phyloP scores from a whole-genome alignment of 2,113 vertebrate species.

The Genyomyrus donnyi region DNA sequence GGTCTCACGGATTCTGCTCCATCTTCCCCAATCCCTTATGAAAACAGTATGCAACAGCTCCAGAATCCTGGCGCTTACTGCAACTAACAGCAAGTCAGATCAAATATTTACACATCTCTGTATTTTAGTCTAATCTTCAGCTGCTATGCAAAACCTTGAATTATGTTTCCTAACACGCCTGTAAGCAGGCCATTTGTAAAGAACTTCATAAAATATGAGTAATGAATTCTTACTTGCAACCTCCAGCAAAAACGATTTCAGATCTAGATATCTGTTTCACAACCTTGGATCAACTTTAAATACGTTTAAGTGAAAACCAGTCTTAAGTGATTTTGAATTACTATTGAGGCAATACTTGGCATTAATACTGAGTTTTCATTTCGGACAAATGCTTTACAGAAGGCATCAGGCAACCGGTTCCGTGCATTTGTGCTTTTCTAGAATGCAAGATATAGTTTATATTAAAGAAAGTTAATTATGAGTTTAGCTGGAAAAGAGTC shows the following conservation, averaged over 20 bases:
- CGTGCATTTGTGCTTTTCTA: background rate
- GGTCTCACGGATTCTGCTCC: background rate
- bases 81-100: background rate
- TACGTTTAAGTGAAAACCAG: background rate
- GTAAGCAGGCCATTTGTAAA: conserved; percentile 1
- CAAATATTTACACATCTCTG: background rate
- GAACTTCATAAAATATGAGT: background rate
- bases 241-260: background rate
- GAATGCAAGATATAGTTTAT: background rate
- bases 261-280: background rate
- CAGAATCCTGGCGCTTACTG: background rate
- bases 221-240: background rate
- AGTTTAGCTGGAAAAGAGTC: conserved; percentile 1
- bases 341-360: background rate
- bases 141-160: conserved; percentile 2
- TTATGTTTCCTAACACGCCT: background rate
- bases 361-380: background rate
- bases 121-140: background rate
- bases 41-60: background rate
- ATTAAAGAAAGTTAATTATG: background rate
- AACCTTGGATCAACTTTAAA: background rate
- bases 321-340: background rate
- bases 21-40: background rate
- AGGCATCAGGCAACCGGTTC: background rate
- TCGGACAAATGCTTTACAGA: background rate